Conservation (phyloP, 2,888 invertebrate genomes). For the Drosophila lacicola region DNA sequence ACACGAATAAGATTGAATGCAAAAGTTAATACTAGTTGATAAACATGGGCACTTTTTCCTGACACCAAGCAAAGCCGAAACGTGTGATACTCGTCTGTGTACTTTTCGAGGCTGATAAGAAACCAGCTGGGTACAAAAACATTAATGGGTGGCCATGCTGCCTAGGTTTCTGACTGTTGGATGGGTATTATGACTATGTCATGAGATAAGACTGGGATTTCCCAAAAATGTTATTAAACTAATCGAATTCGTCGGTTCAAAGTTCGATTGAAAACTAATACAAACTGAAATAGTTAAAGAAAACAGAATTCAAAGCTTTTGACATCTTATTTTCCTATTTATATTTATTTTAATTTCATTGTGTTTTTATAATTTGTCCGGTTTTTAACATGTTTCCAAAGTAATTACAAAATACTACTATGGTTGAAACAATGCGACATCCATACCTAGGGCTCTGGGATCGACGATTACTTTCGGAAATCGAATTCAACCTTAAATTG, state of each 20-base stretch:
- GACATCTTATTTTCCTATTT: no score
- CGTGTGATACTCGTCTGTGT: conserved; percentile 33
- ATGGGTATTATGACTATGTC: background rate
- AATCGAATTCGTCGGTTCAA: background rate
- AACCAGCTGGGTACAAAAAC: conserved; percentile 15
- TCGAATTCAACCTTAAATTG: no score
- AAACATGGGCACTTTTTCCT: background rate
- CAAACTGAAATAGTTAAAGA: no score
- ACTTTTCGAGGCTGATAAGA: conserved; percentile 30
- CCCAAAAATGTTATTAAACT: background rate
- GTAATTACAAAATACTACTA: no score
- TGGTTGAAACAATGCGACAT: no score
- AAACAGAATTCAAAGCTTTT: no score
- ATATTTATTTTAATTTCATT: no score
- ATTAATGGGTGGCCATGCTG: no score
- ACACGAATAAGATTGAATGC: conserved; percentile 1
- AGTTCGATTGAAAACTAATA: background rate
- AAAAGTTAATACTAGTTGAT: background rate
- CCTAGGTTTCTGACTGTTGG: background rate
- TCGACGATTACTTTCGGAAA: no score
- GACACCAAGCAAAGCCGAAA: conserved; percentile 23
- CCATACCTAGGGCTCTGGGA: no score
- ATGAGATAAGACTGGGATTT: background rate
- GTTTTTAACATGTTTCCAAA: no score
- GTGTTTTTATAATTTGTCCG: no score